Conservation (phyloP, 1,140 invertebrate species). For the Philaenus spumarius region DNA sequence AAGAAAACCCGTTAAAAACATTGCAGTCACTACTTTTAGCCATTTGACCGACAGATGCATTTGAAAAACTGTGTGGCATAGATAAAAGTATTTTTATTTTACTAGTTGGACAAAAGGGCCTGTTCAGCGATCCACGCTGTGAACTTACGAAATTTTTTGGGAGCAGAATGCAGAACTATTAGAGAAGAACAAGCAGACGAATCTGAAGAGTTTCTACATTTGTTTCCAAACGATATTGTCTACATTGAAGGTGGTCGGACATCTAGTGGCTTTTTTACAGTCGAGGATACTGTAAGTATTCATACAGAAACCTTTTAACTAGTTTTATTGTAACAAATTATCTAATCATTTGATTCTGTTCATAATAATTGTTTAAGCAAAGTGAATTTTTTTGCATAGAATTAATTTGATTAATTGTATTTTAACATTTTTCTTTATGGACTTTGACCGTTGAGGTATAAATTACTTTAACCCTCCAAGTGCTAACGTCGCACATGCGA, state of each 20-base stretch:
- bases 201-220: conserved; percentile 86
- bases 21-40: too few species aligned
- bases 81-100: too few species aligned
- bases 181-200: conserved; percentile 96
- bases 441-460: too few species aligned
- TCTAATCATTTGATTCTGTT: neutral
- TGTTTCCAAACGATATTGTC: conserved; percentile 89
- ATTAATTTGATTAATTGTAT: too few species aligned
- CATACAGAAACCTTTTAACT: neutral
- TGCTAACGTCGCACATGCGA: too few species aligned
- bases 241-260: conserved; percentile 97
- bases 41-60: too few species aligned
- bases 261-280: conserved; percentile 94
- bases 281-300: conserved; percentile 77
- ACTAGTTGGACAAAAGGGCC: conserved; percentile 94
- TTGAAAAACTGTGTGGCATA: too few species aligned
- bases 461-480: too few species aligned
- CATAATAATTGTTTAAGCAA: too few species aligned
- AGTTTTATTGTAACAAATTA: neutral
- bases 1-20: too few species aligned
- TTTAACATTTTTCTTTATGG: too few species aligned
- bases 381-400: too few species aligned
- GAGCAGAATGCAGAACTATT: conserved; percentile 93
- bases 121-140: conserved; percentile 99
- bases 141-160: conserved; percentile 92